A percentile compares a stretch with the other conserved stretches of the same genome.
Conservation (phyloP, 2,888 invertebrate genomes). For the Volucella inflata region DNA sequence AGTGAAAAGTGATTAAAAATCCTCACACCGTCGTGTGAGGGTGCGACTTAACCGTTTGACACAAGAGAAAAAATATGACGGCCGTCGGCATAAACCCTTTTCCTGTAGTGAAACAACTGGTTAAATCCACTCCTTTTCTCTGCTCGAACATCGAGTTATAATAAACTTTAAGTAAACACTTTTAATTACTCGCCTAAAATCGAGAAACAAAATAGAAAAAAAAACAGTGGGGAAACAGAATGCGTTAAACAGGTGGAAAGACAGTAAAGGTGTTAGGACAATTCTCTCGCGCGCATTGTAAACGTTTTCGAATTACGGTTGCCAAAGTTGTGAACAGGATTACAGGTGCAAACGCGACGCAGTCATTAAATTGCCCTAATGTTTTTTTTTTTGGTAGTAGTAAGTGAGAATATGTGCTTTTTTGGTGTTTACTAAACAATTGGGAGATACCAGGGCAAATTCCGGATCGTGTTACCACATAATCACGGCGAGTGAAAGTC, state of each 20-base stretch:
- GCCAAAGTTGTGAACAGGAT: conserved; percentile 16
- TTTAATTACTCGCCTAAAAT: conserved; percentile 76
- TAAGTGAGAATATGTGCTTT: conserved; percentile 45
- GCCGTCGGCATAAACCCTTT: conserved; percentile 43
- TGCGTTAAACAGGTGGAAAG: conserved; percentile 8
- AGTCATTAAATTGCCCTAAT: conserved; percentile 40
- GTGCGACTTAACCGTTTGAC: conserved; percentile 44
- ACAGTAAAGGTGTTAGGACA: conserved; percentile 36
- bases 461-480: conserved; percentile 49
- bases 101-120: conserved; percentile 12
- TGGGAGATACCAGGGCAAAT: conserved; percentile 26
- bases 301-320: conserved; percentile 47
- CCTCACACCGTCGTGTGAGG: conserved; percentile 30
- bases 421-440: conserved; percentile 26
- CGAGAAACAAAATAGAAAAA: conserved; percentile 38
- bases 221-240: conserved; percentile 3
- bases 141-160: conserved; percentile 50
- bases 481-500: conserved; percentile 12
- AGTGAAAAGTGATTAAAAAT: conserved; percentile 59
- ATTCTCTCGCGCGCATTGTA: conserved; percentile 40
- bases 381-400: conserved; percentile 31
- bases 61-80: conserved; percentile 47
- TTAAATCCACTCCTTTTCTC: conserved; percentile 26
- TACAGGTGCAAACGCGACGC: conserved; percentile 48
- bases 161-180: conserved; percentile 78